These are phyloP conservation scores for Trogon surrucura DNA, from an alignment of 2,113 vertebrate species.

Conservation along the genomic window DNA sequence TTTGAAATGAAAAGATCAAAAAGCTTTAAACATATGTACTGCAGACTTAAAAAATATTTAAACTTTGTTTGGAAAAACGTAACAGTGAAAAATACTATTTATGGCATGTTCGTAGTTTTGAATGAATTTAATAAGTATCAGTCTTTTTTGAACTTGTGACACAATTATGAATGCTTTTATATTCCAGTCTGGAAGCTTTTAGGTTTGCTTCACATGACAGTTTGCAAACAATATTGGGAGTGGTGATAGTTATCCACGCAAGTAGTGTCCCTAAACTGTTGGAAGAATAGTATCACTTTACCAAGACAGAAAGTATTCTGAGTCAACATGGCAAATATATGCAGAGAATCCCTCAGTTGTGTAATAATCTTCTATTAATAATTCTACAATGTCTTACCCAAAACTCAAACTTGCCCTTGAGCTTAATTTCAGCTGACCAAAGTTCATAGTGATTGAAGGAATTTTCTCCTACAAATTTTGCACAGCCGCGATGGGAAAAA, in stretches of 20 bases:
- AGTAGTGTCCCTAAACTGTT: not conserved
- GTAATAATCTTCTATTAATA: not conserved
- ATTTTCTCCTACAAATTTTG: not conserved
- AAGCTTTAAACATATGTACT: not conserved
- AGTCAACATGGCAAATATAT: not conserved
- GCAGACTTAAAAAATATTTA: not conserved
- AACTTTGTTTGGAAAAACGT: not conserved
- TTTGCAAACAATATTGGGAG: not conserved
- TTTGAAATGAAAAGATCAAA: not conserved
- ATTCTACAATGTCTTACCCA: not conserved
- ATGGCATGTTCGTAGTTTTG: not conserved
- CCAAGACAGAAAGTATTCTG: not conserved
- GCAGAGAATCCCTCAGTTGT: not conserved
- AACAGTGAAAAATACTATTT: not conserved
- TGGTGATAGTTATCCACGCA: not conserved
- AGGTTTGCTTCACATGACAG: not conserved
- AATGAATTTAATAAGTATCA: not conserved
- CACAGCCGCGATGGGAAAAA: not conserved
- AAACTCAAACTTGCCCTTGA: not conserved
- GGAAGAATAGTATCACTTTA: not conserved
- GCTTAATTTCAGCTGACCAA: not conserved
- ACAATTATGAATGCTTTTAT: not conserved
- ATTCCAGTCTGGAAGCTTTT: not conserved
- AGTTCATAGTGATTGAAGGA: not conserved
- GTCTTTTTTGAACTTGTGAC: not conserved